Conservation (phyloP, 1,140 invertebrate species). For the Listronotus oregonensis region DNA sequence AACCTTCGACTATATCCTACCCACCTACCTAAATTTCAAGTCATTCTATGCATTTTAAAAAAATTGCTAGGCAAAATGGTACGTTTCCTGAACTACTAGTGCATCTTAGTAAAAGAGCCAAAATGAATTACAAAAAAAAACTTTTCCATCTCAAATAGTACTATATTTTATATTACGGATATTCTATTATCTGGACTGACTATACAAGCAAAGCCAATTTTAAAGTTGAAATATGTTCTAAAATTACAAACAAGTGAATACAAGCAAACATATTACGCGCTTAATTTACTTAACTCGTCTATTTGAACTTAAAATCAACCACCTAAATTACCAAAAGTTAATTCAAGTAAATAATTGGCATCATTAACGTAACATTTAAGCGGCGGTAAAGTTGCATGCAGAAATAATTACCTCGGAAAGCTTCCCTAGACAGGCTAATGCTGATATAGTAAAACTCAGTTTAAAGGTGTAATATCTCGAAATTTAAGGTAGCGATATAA, state of each 20-base stretch:
- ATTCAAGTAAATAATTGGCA: constrained; percentile 35
- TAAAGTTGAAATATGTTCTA: too few species aligned
- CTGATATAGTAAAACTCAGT: constrained; percentile 37
- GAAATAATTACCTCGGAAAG: constrained; percentile 37
- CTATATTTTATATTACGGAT: too few species aligned
- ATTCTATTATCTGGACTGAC: too few species aligned
- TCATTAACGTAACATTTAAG: constrained; percentile 34
- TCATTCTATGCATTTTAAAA: too few species aligned
- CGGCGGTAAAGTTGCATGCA: constrained; percentile 32
- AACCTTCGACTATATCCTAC: too few species aligned
- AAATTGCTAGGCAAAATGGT: too few species aligned
- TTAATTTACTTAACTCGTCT: constrained; percentile 6
- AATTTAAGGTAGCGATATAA: constrained; percentile 36
- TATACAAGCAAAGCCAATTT: too few species aligned
- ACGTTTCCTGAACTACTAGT: too few species aligned
- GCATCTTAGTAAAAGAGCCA: too few species aligned
- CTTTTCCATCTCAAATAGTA: too few species aligned
- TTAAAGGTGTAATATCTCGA: constrained; percentile 36
- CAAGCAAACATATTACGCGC: background rate
- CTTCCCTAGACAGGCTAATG: constrained; percentile 33
- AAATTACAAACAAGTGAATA: background rate
- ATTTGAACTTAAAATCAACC: constrained; percentile 13
- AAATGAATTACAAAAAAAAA: too few species aligned
- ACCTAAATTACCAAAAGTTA: constrained; percentile 32
- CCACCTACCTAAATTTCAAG: too few species aligned